Base-by-base conservation (phyloP, 2,888 invertebrate species). In the Anaspis maculata region DNA sequence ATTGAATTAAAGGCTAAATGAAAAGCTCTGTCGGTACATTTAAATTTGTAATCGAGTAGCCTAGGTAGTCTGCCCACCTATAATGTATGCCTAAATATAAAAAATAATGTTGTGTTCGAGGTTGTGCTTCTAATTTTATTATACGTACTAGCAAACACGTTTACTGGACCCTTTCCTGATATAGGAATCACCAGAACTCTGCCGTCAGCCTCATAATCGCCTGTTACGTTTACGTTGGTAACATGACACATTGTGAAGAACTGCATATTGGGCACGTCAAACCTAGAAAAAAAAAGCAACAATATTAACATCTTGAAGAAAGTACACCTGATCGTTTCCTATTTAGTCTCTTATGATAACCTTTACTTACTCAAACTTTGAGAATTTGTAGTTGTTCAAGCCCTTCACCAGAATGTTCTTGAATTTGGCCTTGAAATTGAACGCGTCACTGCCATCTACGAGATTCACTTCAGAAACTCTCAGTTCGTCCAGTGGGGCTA, bases 401-500 rank as follows among this genome's bases (percentile, higher is more conserved):
- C 56, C 57, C 16, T 36, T 30, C 7, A 50, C 38, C 2, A 39
- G 32, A 1, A 52, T 42, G 29, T 59, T 45, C n/a, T 34, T 40
- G 19, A 57, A 33, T 9, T 37, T 30, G 0, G 56, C 54, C 22
- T 48, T 48, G 25, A 58, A 48, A 31, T 55, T 52, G 2, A 56
- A 24, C 2, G 52, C 44, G 5, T 37, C 23, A 3, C 49, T 48
- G 16, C 53, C 52, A 30, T 56, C 54, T 31, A 51, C 44, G 22
- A 58, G 29, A 10, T 39, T 40, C 11, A 59, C 35, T 46, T 56
- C 32, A n/a, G 51, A 44, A 30, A 56, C 37, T 13, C 43, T 25
- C 30, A 59, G 41, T 13, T 61, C 61, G 3, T 62, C 61, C 10
- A 62, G 42, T 5, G 55, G 27, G 3, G 57, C 54, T 3, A 64